Base-by-base conservation (phyloP, 2,113 vertebrate species). In the Trogon surrucura region DNA sequence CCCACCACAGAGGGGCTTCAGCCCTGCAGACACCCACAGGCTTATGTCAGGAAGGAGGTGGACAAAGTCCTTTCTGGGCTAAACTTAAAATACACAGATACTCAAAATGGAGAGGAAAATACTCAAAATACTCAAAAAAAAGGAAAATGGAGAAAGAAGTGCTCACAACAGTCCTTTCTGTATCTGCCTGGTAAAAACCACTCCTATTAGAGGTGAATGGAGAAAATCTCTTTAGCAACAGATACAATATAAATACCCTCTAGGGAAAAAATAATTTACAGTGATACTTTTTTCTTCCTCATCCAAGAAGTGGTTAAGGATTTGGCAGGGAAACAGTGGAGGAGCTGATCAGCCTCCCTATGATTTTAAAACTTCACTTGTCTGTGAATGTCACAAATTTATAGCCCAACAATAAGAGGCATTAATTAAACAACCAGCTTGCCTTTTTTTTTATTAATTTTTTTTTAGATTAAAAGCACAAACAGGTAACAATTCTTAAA, bases 261-360 rank as follows among this genome's bases (percentile, higher is more conserved):
- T 4, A 57, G 69, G 44, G 36, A 13, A 61, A 91, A 71, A 89
- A 34, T 29, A 62, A 91, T 78, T 93, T 77, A 78, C 50, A 87
- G 22, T 17, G 16, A 74, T 50, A 64, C 36, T 45, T 89, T 88
- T 88, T 82, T 90, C 64, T 89, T 91, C 48, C 27, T 89, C 34
- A 71, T 91, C 62, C 81, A 94, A 87, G 85, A 65, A 73, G 47
- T 14, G 29, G 81, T 83, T 89, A 88, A 86, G 81, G 29, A 62
- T 93, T 94, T 93, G 88, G 88, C 81, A 91, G 75, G 69, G 77
- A 80, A 95, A 86, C 72, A 86, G 51, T 60, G 38, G 60, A 86
- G 27, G 36, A 92, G 78, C 72, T 84, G 71, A 91, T 88, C 80
- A 58, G 23, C 11, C 58, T 88, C 69, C 48, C 64, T 80, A 13